Conservation (phyloP, 2,888 invertebrate genomes). For the Scaptomyza polygonia region DNA sequence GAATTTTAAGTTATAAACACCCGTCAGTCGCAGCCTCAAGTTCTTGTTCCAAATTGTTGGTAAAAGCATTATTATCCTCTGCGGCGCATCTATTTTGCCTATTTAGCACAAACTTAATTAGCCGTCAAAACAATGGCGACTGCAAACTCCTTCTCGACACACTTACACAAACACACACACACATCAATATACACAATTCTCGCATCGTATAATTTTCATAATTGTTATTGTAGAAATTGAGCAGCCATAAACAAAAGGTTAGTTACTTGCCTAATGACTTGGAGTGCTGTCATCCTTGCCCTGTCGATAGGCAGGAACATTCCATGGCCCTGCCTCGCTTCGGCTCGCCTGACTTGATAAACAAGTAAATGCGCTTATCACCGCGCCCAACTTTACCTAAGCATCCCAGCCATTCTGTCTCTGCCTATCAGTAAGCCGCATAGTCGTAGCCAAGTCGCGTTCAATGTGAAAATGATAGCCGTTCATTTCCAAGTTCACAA, state of each 20-base stretch:
- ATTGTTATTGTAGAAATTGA: constrained; percentile 80
- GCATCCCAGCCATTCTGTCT: constrained; percentile 2
- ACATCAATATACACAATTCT: constrained; percentile 3
- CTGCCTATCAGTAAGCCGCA: constrained; percentile 47
- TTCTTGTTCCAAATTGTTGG: constrained; percentile 36
- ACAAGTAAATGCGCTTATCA: constrained; percentile 78
- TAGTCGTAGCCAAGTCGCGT: constrained; percentile 57
- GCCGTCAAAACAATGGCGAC: constrained; percentile 72
- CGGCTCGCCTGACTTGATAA: constrained; percentile 63
- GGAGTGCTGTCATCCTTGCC: constrained; percentile 47
- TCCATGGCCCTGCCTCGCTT: constrained; percentile 16
- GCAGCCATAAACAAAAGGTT: constrained; percentile 80
- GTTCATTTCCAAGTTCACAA: constrained; percentile 63
- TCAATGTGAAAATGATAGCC: constrained; percentile 79
- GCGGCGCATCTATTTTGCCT: constrained; percentile 61
- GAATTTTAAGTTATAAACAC: constrained; percentile 22
- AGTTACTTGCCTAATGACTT: constrained; percentile 80
- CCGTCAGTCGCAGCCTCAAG: constrained; percentile 45
- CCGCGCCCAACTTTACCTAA: constrained; percentile 35
- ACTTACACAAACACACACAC: constrained; percentile 1
- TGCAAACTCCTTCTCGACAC: not conserved
- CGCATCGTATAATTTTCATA: constrained; percentile 75
- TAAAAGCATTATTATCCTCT: constrained; percentile 59
- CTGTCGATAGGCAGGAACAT: constrained; percentile 37
- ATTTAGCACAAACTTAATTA: constrained; percentile 81